Base-by-base conservation (phyloP, 1,140 invertebrate genomes). In the Heliconius hewitsoni region DNA sequence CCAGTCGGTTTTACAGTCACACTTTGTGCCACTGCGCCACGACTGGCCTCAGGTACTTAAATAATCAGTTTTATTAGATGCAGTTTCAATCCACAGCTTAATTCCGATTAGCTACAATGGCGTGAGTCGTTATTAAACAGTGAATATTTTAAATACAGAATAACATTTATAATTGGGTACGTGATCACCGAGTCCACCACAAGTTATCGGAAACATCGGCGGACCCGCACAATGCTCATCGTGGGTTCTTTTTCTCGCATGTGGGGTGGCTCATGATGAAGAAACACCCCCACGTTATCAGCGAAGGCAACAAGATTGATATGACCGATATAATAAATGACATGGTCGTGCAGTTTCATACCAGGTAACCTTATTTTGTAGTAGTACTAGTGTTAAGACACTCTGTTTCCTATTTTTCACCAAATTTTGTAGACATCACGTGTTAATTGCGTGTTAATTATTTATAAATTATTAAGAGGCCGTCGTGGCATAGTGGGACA, bases 221-320 rank as follows among this genome's bases (percentile, higher is more conserved):
- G 0, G 98, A 99, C 94, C 98, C 98, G 0, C 98, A 99, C 88
- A 97, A 98, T 88, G 96, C 96, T 8, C 96, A 96, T 60, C 95
- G 98, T n/a, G 98, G 98, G 0, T 98, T 99, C 92, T 99, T 98
- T 94, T 99, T 98, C 92, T 95, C 98, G 0, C 98, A 99, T 86
- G 96, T 98, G 42, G 98, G 98, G 2, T 99, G 98, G 98, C 95
- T 99, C 83, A 96, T 98, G 96, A 95, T 96, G 94, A 95, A 96
- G 74, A 98, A 98, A 91, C 98, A 98, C 92, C 97, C 97, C 0
- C 96, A 98, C 77, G 97, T 98, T 1, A 95, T 96, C 30, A 94
- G 91, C 30, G 96, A 96, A 84, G 98, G 98, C 8, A 95, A 94
- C 23, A 94, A 95, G 78, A 94, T 98, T 16, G 97, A 98, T 90